Evolutionary conservation across 2,888 invertebrate genomes (phyloP), one percentile per base, ranked within the genome.

Genomic region (Macrophya alboannulata): DNA sequence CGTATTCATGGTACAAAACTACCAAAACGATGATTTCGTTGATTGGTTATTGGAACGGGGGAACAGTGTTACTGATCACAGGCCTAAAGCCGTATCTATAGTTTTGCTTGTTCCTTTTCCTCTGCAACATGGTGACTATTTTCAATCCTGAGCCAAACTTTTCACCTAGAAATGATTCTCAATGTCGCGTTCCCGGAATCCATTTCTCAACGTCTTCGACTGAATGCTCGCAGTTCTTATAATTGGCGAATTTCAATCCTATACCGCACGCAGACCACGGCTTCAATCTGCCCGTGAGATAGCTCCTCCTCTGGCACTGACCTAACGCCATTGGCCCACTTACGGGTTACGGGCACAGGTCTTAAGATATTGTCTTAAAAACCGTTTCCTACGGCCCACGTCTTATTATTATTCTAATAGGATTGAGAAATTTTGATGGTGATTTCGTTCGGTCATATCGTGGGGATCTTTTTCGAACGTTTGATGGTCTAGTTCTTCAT

Each of bases 271-370:
- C 15, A n/a, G 71, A 71, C 40, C 17, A 25, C 31, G n/a, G 51
- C 51, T 43, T 37, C 12, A 81, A 31, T 83, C 83, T 71, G 83
- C n/a, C 83, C 83, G 83, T 83, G 83, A 83, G 71, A 83, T 71
- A n/a, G n/a, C 62, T 81, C 79, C 62, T 82, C 71, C 25, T 83
- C 83, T 83, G 83, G 83, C 68, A 83, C 83, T 83, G 83, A 83
- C 83, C 83, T 83, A 83, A 83, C 83, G 83, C 83, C 83, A 83
- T 83, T 83, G 83, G 83, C 83, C 83, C 83, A 83, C 83, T 83
- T 83, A 81, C 81, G 55, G 51, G 48, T 51, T 51, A 77, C 55
- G 59, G 81, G 43, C 81, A 43, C 79, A 10, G n/a, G 31, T 59
- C 55, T 55, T n/a, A 55, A 55, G 55, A 25, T 31, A 31, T 62